Evolutionary conservation across 2,888 invertebrate genomes (phyloP).

Genomic region (Schrankia costaestrigalis): DNA sequence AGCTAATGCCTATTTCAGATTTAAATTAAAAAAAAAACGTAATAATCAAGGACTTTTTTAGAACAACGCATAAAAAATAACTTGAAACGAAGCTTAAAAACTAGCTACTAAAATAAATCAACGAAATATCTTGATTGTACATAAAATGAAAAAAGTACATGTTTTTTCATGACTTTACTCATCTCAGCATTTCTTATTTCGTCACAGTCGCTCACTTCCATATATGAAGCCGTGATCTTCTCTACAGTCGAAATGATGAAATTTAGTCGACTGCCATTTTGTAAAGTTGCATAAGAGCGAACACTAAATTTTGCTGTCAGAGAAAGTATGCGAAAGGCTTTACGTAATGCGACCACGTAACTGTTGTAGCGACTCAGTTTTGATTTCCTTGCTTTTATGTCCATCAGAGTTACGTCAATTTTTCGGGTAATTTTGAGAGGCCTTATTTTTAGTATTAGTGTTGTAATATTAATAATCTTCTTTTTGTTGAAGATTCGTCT

Average conservation of each 20-base stretch:
- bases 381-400: constrained; percentile 78
- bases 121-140: constrained; percentile 9
- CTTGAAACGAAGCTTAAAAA: too few species aligned
- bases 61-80: too few species aligned
- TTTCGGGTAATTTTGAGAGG: constrained; percentile 57
- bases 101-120: constrained; percentile 15
- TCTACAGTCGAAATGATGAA: constrained; percentile 73
- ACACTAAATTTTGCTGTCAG: constrained; percentile 80
- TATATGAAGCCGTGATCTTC: constrained; percentile 67
- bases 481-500: constrained; percentile 15
- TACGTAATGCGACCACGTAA: constrained; percentile 74
- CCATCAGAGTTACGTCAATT: constrained; percentile 69
- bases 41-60: too few species aligned
- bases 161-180: constrained; percentile 20
- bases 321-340: constrained; percentile 80
- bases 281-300: constrained; percentile 66
- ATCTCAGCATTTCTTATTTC: constrained; percentile 62
- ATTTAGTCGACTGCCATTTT: constrained; percentile 77
- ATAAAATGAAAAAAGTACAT: constrained; percentile 12
- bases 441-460: constrained; percentile 33
- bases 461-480: constrained; percentile 22
- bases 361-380: constrained; percentile 69
- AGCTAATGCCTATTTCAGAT: too few species aligned
- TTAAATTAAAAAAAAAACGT: too few species aligned
- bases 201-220: constrained; percentile 50